A percentile compares a stretch with the other conserved stretches of the same genome.
phyloP scores from a whole-genome alignment of 2,797 vertebrate species.

The Pseudocheirus occidentalis region DNA sequence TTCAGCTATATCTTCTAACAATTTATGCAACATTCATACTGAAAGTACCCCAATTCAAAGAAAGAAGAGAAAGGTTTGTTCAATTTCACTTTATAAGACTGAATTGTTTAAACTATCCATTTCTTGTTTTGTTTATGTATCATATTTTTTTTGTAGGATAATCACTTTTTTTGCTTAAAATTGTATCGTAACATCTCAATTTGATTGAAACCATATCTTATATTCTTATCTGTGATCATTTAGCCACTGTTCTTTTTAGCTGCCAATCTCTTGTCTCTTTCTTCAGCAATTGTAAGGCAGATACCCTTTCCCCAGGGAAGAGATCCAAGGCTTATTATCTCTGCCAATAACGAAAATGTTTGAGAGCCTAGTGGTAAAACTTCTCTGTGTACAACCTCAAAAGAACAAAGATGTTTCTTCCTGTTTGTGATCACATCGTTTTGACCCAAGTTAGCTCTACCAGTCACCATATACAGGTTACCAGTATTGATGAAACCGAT shows the following conservation, averaged over 20 bases:
- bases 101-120: background rate
- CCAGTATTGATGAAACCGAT: constrained; percentile 19
- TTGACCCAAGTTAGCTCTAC: background rate
- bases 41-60: background rate
- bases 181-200: too few species aligned
- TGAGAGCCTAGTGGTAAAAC: background rate
- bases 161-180: too few species aligned
- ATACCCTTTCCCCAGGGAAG: background rate
- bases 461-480: background rate
- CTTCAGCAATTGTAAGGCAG: background rate
- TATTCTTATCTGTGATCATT: background rate
- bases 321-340: background rate
- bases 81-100: background rate
- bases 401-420: background rate
- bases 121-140: background rate
- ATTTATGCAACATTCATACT: too few species aligned
- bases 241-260: background rate
- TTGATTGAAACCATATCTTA: too few species aligned
- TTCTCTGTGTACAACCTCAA: background rate
- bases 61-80: background rate
- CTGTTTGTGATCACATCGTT: background rate
- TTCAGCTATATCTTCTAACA: background rate
- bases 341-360: background rate
- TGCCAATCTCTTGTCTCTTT: background rate
- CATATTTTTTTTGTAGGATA: background rate